Percentiles rank a stretch among this genome's conserved stretches.
These are phyloP conservation scores for Mormyrus lacerda DNA, from an alignment of 2,113 vertebrate genomes.

Conservation along the genomic window DNA sequence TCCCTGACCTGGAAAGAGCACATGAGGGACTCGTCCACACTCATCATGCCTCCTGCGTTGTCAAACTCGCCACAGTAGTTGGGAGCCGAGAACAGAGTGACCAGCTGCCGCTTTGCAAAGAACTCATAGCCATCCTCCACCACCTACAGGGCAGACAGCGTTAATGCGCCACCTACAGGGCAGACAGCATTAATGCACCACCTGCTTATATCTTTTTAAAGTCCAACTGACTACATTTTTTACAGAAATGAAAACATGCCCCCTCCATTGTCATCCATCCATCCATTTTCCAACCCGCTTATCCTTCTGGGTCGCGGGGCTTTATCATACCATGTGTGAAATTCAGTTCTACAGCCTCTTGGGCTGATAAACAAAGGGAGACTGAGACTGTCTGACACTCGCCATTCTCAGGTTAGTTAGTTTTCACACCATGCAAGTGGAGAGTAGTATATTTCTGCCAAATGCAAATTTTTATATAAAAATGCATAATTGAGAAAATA, in stretches of 20 bases:
- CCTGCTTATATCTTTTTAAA: not conserved
- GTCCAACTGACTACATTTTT: not conserved
- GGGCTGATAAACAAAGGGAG: not conserved
- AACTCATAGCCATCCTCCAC: constrained; percentile 94
- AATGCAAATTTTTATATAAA: not conserved
- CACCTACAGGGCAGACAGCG: constrained; percentile 58
- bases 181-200: not conserved
- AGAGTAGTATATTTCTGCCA: not conserved
- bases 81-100: constrained; percentile 86
- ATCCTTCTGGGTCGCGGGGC: too few species aligned
- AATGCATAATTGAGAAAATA: not conserved
- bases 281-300: too few species aligned
- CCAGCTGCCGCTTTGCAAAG: constrained; percentile 90
- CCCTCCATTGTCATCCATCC: too few species aligned
- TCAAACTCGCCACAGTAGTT: constrained; percentile 94
- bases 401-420: not conserved
- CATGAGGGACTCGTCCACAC: constrained; percentile 92
- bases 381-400: not conserved
- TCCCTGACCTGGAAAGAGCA: constrained; percentile 84
- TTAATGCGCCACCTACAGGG: not conserved
- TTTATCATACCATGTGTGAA: not conserved
- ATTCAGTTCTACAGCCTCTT: not conserved
- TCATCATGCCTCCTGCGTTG: constrained; percentile 95
- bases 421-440: not conserved
- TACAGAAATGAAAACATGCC: not conserved